Base-by-base conservation (phyloP, 2,888 invertebrate genomes). In the Cremastinae sp. region DNA sequence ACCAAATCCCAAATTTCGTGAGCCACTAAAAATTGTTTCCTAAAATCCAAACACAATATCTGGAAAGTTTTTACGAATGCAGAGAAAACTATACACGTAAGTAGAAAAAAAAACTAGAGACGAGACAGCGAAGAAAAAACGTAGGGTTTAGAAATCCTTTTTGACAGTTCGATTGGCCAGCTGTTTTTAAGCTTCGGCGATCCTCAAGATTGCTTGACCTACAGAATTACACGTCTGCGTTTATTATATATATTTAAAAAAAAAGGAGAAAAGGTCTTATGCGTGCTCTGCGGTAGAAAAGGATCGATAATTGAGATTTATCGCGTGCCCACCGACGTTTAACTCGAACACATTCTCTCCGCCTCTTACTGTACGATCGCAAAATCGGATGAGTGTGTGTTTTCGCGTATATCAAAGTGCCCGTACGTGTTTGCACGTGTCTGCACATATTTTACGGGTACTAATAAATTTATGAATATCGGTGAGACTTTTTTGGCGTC, bases 271-370 rank as follows among this genome's bases (percentile, higher is more conserved):
- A 28, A 28, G 5, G 28, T 9, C 43, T 37, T 1, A 22, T 45
- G 37, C 39, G 18, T 51, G 45, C 28, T 28, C 28, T 28, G 43
- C 1, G 71, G 78, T 78, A 76, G 75, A 77, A 78, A 80, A 79
- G 80, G 80, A 82, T 83, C 83, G 80, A 81, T 83, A 83, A 83
- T 84, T 83, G 81, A 83, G 82, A 83, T 83, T 82, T 83, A 84
- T 83, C 82, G 81, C 78, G 80, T 80, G 80, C 68, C 56, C 61
- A 71, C 64, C 68, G 64, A 65, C 59, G 65, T 75, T 78, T 71
- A 74, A 73, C 65, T 73, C 71, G 78, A 58, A 69, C 77, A 65
- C 28, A 28, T 5, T 28, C 53, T 65, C 70, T 71, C 64, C 56
- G 43, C 43, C 41, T 10, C 35, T 59, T 14, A 45, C n/a, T 16